Evolutionary conservation across 1,140 invertebrate genomes (phyloP).

Genomic region (roundworm (Caenorhabditis elegans)): WBcel235 BX284603.4:3084501-3085000

Average conservation of each 20-base stretch:
- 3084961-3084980: neutral
- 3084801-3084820: no score
- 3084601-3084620: neutral
- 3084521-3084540: no score
- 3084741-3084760: no score
- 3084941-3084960: conserved; percentile 25
- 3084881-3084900: neutral
- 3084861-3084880: neutral
- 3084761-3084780: no score
- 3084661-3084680: neutral
- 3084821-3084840: neutral
- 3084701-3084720: neutral
- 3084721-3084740: neutral
- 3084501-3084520: no score
- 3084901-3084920: conserved; percentile 29
- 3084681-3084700: neutral
- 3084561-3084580: conserved; percentile 66
- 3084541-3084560: no score
- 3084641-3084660: neutral
- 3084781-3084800: no score
- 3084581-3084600: conserved; percentile 22
- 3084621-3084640: neutral
- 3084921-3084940: neutral
- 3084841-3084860: neutral
- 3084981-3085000: neutral